phyloP scores from a whole-genome alignment of 1,140 invertebrate genomes.

The Tachypleus tridentatus region DNA sequence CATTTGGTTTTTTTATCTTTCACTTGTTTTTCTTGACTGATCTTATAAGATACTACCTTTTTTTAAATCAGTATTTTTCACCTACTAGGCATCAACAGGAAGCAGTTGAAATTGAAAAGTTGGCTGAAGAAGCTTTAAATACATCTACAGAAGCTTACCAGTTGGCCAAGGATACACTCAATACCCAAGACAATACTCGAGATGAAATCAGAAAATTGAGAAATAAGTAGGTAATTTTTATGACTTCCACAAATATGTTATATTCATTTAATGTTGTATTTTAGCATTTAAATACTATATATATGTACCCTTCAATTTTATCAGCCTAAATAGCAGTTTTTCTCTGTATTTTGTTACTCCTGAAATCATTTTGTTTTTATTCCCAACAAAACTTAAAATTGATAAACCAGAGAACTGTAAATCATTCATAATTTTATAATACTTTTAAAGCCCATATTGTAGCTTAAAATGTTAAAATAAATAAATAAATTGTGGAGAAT shows the following conservation, averaged over 20 bases:
- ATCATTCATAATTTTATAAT: no score
- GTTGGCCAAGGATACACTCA: slow-evolving; percentile 63
- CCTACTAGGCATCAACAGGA: slow-evolving; percentile 41
- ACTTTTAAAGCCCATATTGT: no score
- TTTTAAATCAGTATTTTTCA: neutral
- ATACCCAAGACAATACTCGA: slow-evolving; percentile 48
- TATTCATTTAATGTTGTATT: neutral
- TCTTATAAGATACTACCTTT: no score
- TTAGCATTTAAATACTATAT: neutral
- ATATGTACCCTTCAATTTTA: neutral
- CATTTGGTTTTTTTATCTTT: no score
- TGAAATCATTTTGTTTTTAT: neutral
- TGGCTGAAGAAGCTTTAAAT: slow-evolving; percentile 67
- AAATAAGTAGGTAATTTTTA: slow-evolving; percentile 12
- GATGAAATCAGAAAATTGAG: slow-evolving; percentile 27
- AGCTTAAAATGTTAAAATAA: no score
- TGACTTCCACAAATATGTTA: neutral
- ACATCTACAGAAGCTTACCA: slow-evolving; percentile 66
- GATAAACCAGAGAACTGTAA: no score
- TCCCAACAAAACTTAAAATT: neutral
- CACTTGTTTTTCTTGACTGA: no score
- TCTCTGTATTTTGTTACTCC: slow-evolving; percentile 3
- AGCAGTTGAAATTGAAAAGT: slow-evolving; percentile 58
- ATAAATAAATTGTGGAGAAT: no score
- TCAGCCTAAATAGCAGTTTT: neutral